phyloP scores from a whole-genome alignment of 2,888 invertebrate species.

The Torymus texanus region DNA sequence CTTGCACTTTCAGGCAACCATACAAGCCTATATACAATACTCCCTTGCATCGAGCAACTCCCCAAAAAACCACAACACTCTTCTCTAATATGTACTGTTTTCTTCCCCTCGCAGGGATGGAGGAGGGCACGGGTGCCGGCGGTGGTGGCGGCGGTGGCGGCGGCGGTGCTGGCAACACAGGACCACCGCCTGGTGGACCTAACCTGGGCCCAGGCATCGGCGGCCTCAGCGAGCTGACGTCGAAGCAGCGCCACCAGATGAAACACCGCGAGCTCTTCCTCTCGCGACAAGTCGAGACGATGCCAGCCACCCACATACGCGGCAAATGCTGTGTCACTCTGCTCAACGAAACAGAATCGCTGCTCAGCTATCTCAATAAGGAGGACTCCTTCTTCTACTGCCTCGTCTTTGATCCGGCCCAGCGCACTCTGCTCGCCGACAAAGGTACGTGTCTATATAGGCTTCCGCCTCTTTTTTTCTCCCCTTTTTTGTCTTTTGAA shows the following conservation, averaged over 20 bases:
- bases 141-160: constrained; percentile 73
- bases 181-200: neutral
- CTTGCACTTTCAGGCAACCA: too few relatives aligned
- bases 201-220: constrained; percentile 68
- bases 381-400: constrained; percentile 99
- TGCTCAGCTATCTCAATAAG: constrained; percentile 96
- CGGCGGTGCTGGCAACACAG: constrained; percentile 8
- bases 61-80: too few relatives aligned
- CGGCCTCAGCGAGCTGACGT: constrained; percentile 80
- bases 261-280: constrained; percentile 99
- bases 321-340: constrained; percentile 99
- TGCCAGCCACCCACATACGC: constrained; percentile 98
- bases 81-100: too few relatives aligned
- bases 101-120: constrained; percentile 61
- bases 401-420: constrained; percentile 99
- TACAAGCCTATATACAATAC: too few relatives aligned
- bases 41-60: too few relatives aligned
- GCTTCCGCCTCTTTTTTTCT: neutral
- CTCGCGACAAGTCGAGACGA: constrained; percentile 97
- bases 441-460: constrained; percentile 80
- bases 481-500: neutral
- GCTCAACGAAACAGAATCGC: constrained; percentile 98
- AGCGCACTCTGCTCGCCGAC: constrained; percentile 98
- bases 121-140: constrained; percentile 67
- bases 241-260: constrained; percentile 95